phyloP scores from a whole-genome alignment of 2,888 invertebrate genomes.

The Rhorus exstirpatorius region DNA sequence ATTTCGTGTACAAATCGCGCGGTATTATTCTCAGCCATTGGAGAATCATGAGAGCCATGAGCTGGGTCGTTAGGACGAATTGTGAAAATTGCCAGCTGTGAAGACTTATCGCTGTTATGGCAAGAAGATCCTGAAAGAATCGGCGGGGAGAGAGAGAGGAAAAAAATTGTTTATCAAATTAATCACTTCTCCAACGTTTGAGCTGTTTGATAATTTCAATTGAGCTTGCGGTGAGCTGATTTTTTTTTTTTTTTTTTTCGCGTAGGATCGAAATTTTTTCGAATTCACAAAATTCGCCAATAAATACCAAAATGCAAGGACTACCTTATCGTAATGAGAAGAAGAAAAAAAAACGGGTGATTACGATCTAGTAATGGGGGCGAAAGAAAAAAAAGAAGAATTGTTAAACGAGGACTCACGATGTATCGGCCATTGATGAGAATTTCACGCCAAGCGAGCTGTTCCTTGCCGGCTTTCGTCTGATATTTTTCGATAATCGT shows the following conservation, averaged over 20 bases:
- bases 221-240: too few species aligned
- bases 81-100: conserved; percentile 94
- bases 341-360: too few species aligned
- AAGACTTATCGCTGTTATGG: conserved; percentile 85
- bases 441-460: conserved; percentile 73
- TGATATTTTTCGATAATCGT: conserved; percentile 76
- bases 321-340: too few species aligned
- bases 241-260: too few species aligned
- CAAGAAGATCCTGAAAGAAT: conserved; percentile 79
- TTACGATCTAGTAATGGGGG: neutral
- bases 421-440: conserved; percentile 69
- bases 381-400: neutral
- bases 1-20: conserved; percentile 83
- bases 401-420: conserved; percentile 69
- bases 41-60: conserved; percentile 90
- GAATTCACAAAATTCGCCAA: neutral
- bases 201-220: too few species aligned
- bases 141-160: conserved; percentile 29
- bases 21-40: conserved; percentile 88
- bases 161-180: too few species aligned
- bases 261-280: too few species aligned
- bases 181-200: too few species aligned
- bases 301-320: too few species aligned
- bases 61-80: conserved; percentile 93
- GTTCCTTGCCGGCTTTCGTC: conserved; percentile 64